Percentiles rank a stretch among this genome's conserved stretches.
These are phyloP conservation scores for Horisme vitalbata DNA, from an alignment of 2,888 invertebrate genomes.

Conservation along the genomic window DNA sequence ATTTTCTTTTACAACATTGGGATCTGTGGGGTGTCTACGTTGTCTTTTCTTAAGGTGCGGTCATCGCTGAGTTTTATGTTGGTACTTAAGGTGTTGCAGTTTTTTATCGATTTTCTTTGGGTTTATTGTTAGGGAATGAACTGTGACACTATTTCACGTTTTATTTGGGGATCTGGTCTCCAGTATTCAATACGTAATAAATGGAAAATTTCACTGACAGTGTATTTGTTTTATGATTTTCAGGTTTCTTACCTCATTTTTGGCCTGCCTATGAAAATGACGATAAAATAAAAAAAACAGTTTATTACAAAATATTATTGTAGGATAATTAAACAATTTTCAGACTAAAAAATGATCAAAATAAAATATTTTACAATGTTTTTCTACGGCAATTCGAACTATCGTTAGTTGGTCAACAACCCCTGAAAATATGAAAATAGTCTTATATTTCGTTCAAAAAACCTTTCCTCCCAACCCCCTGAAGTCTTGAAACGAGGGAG, in stretches of 20 bases:
- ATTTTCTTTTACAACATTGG: constrained; percentile 66
- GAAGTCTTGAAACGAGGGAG: constrained; percentile 29
- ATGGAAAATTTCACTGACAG: not conserved
- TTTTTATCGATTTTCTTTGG: constrained; percentile 20
- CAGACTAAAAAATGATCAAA: too few species aligned
- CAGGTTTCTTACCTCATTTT: not conserved
- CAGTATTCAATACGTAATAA: not conserved
- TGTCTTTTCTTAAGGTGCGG: constrained; percentile 45
- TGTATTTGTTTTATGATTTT: not conserved
- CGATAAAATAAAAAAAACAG: too few species aligned
- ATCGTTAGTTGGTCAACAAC: constrained; percentile 1
- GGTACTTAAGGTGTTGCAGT: constrained; percentile 21
- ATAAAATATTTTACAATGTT: too few species aligned
- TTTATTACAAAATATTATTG: too few species aligned
- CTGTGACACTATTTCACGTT: constrained; percentile 3
- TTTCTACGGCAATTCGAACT: too few species aligned
- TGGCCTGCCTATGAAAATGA: too few species aligned
- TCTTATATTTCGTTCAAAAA: constrained; percentile 3
- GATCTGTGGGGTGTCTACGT: constrained; percentile 42
- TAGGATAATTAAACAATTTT: too few species aligned
- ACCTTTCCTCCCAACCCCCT: constrained; percentile 15
- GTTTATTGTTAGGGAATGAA: constrained; percentile 7
- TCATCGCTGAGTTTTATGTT: constrained; percentile 33
- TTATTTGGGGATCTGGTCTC: not conserved
- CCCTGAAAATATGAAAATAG: constrained; percentile 7